These are phyloP conservation scores for Acanthis flammea DNA, from an alignment of 2,797 vertebrate species.

Conservation along the genomic window DNA sequence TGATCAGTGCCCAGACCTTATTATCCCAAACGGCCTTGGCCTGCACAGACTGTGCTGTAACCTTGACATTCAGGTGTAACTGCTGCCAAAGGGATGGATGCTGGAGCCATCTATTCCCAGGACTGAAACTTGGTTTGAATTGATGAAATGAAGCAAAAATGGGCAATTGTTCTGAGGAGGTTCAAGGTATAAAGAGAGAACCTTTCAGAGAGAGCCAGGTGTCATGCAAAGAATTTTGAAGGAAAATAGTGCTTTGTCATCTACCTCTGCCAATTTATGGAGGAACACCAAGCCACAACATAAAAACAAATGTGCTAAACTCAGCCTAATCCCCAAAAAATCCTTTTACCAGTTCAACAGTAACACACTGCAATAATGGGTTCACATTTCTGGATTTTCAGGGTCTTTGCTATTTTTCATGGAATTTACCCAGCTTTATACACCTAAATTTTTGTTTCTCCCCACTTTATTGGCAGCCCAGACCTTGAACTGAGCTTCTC, in stretches of 20 bases:
- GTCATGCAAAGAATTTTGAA: not conserved
- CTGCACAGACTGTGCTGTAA: not conserved
- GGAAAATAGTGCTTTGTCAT: not conserved
- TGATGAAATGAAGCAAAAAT: not conserved
- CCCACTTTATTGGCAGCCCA: not conserved
- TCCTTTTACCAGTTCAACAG: not conserved
- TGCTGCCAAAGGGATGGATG: not conserved
- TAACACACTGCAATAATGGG: not conserved
- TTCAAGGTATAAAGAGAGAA: not conserved
- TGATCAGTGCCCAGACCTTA: not conserved
- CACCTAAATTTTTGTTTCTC: not conserved
- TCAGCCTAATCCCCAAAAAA: not conserved
- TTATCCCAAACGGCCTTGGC: not conserved
- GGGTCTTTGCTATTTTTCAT: not conserved
- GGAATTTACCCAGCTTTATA: not conserved
- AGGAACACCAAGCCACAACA: not conserved
- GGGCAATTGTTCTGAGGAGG: not conserved
- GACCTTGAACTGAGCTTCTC: not conserved
- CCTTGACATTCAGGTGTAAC: not conserved
- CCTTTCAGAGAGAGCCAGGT: not conserved
- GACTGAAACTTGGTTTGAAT: not conserved
- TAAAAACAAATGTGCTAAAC: not conserved
- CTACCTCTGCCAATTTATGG: not conserved
- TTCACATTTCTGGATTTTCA: not conserved
- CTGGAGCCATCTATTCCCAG: not conserved